Percentiles rank a stretch among this genome's conserved stretches.
Evolutionary conservation across 2,797 vertebrate genomes (phyloP).

Genomic region (Microctenopoma lineatum): DNA sequence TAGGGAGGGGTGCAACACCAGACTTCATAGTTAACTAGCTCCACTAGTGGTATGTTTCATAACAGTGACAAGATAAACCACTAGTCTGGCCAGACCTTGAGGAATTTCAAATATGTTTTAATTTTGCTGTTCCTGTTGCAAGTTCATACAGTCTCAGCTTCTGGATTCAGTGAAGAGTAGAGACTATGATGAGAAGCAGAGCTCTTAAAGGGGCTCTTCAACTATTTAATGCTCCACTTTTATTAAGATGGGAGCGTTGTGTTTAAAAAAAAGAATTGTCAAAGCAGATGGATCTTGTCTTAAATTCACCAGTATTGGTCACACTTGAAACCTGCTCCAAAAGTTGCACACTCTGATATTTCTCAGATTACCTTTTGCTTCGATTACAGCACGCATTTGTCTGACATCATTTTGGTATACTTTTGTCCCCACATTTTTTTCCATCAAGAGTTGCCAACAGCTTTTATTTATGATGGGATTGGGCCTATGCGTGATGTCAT

Average conservation of each 20-base stretch:
- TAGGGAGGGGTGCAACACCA: slow-evolving; percentile 52
- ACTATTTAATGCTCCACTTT: background rate
- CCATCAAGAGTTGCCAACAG: no score
- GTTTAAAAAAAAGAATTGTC: background rate
- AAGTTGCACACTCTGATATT: no score
- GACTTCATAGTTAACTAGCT: slow-evolving; percentile 63
- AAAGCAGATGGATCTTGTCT: background rate
- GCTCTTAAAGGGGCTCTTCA: background rate
- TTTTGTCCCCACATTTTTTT: no score
- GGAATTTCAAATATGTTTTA: slow-evolving; percentile 49
- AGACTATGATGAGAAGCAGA: background rate
- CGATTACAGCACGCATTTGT: no score
- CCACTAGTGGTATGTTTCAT: slow-evolving; percentile 54
- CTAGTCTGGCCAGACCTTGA: slow-evolving; percentile 40
- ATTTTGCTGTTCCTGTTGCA: slow-evolving; percentile 32
- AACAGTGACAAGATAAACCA: slow-evolving; percentile 47
- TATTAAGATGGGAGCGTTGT: background rate
- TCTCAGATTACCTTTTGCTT: no score
- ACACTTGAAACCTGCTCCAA: background rate
- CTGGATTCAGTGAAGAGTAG: slow-evolving; percentile 13
- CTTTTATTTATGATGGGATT: no score
- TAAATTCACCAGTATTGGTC: background rate
- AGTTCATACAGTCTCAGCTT: slow-evolving; percentile 22
- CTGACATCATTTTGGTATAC: no score
- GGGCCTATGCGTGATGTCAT: no score